Conservation (phyloP, 2,888 invertebrate species). For the Diarsia rubi region DNA sequence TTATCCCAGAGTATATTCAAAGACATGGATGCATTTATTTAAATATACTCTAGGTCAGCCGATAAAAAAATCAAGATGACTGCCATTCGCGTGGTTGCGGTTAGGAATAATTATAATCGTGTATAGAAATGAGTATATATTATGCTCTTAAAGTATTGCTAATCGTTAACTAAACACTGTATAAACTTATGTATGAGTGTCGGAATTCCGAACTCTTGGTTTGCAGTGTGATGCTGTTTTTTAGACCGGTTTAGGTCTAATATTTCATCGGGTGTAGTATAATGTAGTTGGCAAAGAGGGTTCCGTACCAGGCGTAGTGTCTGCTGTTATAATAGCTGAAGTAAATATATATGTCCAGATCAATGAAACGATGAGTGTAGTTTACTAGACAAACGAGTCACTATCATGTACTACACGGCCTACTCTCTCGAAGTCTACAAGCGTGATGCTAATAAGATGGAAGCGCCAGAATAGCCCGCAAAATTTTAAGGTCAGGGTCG, state of each 20-base stretch:
- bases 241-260: neutral
- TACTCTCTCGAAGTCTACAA: neutral
- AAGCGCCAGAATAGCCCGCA: too few relatives aligned
- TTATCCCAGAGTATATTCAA: too few relatives aligned
- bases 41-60: too few relatives aligned
- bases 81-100: too few relatives aligned
- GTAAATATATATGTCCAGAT: neutral
- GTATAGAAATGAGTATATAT: too few relatives aligned
- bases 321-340: conserved; percentile 10
- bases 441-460: too few relatives aligned
- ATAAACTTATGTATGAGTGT: neutral
- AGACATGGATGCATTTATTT: too few relatives aligned
- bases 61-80: too few relatives aligned
- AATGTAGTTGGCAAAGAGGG: conserved; percentile 5
- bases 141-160: too few relatives aligned
- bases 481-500: too few relatives aligned
- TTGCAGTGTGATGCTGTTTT: neutral
- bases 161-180: too few relatives aligned
- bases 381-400: neutral
- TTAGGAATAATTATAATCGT: too few relatives aligned
- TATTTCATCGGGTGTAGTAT: neutral
- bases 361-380: neutral
- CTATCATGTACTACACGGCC: neutral
- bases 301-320: neutral
- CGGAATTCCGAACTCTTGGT: neutral